These are phyloP conservation scores for Gallinago nigripennis DNA, from an alignment of 2,797 vertebrate genomes.

Conservation along the genomic window DNA sequence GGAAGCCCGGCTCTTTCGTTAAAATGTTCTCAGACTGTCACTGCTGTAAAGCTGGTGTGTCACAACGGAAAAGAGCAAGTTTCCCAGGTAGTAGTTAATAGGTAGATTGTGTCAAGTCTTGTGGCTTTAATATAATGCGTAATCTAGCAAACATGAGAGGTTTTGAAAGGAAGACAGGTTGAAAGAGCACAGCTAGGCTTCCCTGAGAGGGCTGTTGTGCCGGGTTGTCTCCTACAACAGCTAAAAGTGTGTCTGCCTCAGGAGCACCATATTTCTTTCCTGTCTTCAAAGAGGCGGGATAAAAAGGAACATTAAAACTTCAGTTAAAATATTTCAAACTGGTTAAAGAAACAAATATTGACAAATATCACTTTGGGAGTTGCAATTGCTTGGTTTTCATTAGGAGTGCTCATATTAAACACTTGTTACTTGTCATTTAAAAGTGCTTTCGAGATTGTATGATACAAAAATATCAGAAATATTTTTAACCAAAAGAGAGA, in stretches of 20 bases:
- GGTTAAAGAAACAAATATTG: background rate
- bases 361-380: background rate
- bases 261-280: background rate
- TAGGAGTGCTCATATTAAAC: background rate
- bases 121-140: background rate
- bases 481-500: background rate
- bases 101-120: background rate
- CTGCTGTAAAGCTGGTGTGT: background rate
- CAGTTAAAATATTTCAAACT: background rate
- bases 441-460: background rate
- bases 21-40: background rate
- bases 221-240: background rate
- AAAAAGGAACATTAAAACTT: background rate
- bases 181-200: background rate
- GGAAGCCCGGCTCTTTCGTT: background rate
- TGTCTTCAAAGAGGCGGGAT: background rate
- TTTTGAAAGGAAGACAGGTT: background rate
- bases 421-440: background rate
- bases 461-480: background rate
- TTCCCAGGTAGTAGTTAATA: background rate
- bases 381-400: background rate
- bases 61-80: background rate
- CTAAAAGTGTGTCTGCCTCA: background rate
- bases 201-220: background rate
- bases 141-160: background rate